Conservation (phyloP, 2,113 vertebrate species). For the Leucosticte australis region DNA sequence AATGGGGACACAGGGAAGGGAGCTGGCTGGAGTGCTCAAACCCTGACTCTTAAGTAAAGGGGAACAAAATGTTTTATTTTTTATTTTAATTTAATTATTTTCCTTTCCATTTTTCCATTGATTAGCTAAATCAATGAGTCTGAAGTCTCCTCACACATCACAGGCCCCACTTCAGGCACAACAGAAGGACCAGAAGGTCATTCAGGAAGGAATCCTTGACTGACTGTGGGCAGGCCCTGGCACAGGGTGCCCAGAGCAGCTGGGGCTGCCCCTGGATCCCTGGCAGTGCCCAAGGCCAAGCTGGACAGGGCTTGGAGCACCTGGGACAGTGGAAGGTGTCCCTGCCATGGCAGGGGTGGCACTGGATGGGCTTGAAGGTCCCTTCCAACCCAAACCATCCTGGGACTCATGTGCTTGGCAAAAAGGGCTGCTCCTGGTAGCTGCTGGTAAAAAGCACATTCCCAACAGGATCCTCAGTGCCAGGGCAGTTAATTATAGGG, state of each 20-base stretch:
- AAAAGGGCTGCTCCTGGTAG: not conserved
- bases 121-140: not conserved
- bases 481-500: not conserved
- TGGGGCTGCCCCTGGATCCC: not conserved
- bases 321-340: fast-evolving
- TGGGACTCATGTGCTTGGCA: not conserved
- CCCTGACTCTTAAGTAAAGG: not conserved
- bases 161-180: not conserved
- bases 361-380: not conserved
- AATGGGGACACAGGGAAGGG: not conserved
- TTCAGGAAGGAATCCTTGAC: not conserved
- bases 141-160: not conserved
- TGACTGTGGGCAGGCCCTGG: not conserved
- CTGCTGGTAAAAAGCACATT: not conserved
- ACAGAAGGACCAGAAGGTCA: not conserved
- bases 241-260: not conserved
- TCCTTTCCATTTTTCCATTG: too few relatives aligned
- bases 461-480: not conserved
- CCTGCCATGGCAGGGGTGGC: not conserved
- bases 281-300: not conserved
- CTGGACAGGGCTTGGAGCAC: fast-evolving
- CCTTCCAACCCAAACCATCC: not conserved
- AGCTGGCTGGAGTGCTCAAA: not conserved
- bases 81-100: not conserved
- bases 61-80: fast-evolving